Percentiles rank a stretch among this genome's conserved stretches.
Evolutionary conservation across 1,140 invertebrate species (phyloP).

Genomic region (Apis cerana): DNA sequence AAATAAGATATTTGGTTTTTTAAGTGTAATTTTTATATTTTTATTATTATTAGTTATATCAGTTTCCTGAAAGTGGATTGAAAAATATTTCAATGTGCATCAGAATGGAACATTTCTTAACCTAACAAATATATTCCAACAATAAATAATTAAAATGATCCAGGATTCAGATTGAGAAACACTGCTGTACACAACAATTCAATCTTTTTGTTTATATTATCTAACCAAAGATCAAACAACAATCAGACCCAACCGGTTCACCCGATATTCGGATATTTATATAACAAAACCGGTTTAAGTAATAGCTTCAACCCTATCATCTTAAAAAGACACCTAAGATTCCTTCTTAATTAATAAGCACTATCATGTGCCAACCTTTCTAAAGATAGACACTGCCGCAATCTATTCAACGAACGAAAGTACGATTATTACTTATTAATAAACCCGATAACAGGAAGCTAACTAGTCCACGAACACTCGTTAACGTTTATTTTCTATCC

Average conservation of each 20-base stretch:
- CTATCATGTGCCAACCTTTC: neutral
- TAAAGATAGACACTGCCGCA: neutral
- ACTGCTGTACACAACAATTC: no score
- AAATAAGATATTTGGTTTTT: no score
- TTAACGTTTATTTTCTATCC: neutral
- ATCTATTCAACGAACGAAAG: neutral
- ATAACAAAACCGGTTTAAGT: constrained; percentile 6
- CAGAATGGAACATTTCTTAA: no score
- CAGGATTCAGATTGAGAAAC: no score
- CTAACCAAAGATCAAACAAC: neutral
- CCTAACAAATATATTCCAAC: no score
- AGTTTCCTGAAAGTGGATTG: no score
- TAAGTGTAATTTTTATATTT: no score
- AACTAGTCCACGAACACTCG: no score
- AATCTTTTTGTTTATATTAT: neutral
- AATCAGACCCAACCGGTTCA: neutral
- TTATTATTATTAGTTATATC: no score
- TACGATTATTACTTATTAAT: neutral
- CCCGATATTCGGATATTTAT: constrained; percentile 5
- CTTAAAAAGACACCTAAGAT: neutral
- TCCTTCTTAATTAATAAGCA: neutral
- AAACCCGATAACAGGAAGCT: neutral
- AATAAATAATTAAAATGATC: no score
- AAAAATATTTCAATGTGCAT: no score
- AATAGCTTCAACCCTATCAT: neutral